phyloP scores from a whole-genome alignment of 2,888 invertebrate genomes.

The Lucinisca nassula region DNA sequence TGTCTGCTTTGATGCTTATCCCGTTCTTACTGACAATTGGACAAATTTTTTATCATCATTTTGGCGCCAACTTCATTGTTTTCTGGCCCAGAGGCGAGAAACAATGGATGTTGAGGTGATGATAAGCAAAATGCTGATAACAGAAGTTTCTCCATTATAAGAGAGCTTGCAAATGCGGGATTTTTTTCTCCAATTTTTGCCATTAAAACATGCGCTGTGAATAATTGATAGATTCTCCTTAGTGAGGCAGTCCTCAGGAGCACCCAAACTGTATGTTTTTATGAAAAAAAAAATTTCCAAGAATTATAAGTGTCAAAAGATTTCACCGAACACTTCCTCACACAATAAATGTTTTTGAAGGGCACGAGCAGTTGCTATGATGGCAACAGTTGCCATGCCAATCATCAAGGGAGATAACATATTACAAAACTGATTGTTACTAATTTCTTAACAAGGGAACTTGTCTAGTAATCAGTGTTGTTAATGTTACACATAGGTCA shows the following conservation, averaged over 20 bases:
- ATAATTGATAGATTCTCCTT: too few species aligned
- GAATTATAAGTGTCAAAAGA: too few species aligned
- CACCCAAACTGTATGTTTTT: too few species aligned
- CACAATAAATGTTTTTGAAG: background rate
- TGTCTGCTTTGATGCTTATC: background rate
- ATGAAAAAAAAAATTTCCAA: too few species aligned
- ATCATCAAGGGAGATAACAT: conserved; percentile 11
- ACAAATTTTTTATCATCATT: conserved; percentile 4
- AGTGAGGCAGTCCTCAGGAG: too few species aligned
- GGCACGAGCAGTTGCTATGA: background rate
- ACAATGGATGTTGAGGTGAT: background rate
- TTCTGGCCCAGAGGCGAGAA: conserved; percentile 3
- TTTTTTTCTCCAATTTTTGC: background rate
- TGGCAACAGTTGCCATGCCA: conserved; percentile 8
- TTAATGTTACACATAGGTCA: conserved; percentile 3
- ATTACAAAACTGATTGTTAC: conserved; percentile 9
- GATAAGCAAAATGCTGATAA: background rate
- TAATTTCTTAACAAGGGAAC: conserved; percentile 2
- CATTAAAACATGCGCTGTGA: too few species aligned
- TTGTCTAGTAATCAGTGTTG: conserved; percentile 7
- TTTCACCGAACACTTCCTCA: too few species aligned
- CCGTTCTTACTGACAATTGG: background rate
- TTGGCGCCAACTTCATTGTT: conserved; percentile 11
- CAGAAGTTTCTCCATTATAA: too few species aligned
- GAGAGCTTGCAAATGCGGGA: too few species aligned